Evolutionary conservation across 2,113 vertebrate genomes (phyloP).

Genomic region (Siphamia tubifer): DNA sequence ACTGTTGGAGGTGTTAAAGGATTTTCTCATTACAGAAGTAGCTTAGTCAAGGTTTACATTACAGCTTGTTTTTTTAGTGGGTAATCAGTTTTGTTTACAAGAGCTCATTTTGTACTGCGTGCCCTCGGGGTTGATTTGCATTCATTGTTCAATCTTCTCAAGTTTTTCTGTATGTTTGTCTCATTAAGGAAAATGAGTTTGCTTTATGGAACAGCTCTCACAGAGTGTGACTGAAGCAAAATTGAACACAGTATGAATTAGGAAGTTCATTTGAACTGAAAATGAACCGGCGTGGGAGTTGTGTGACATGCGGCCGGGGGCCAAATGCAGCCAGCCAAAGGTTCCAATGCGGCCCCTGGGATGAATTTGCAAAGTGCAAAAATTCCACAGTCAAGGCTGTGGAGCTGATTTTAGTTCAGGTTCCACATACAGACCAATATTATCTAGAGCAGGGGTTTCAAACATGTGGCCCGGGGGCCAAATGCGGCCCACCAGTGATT

Average conservation of each 20-base stretch:
- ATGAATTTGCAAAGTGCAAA: too few species aligned
- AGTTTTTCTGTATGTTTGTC: constrained; percentile 40
- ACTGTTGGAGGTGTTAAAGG: constrained; percentile 13
- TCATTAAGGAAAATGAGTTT: constrained; percentile 49
- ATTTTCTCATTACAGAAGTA: constrained; percentile 42
- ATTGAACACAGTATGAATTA: constrained; percentile 8
- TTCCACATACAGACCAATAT: too few species aligned
- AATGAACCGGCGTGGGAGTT: not conserved
- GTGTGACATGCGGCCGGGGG: too few species aligned
- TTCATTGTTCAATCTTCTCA: constrained; percentile 45
- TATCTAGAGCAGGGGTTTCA: too few species aligned
- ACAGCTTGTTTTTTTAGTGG: constrained; percentile 22
- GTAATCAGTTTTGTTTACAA: constrained; percentile 63
- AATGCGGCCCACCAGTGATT: too few species aligned
- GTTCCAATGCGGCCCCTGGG: too few species aligned
- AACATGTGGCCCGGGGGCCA: too few species aligned
- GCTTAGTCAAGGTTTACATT: constrained; percentile 59
- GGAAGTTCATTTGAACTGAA: constrained; percentile 7
- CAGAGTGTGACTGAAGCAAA: constrained; percentile 24
- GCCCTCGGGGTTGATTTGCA: constrained; percentile 40
- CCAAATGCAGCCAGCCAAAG: too few species aligned
- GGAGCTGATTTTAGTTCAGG: too few species aligned
- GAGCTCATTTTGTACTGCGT: constrained; percentile 48
- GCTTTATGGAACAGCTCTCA: constrained; percentile 33
- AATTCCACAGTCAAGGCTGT: too few species aligned